Evolutionary conservation across 2,113 vertebrate species (phyloP).

Genomic region (Colius striatus): DNA sequence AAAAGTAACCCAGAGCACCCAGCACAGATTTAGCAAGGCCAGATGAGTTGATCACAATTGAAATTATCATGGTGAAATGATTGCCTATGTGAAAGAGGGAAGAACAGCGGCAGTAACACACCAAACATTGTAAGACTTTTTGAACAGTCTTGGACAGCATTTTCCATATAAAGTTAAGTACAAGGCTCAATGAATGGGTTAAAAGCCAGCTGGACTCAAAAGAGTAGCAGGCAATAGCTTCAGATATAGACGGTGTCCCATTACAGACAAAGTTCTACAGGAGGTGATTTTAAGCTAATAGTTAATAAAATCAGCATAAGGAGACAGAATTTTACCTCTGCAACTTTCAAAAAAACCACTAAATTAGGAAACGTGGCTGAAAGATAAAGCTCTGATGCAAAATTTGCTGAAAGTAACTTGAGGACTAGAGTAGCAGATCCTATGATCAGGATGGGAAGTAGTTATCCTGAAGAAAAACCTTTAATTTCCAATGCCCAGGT

Average conservation of each 20-base stretch:
- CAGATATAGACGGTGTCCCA: background rate
- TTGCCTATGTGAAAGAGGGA: background rate
- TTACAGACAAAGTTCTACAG: background rate
- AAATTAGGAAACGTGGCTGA: too few relatives aligned
- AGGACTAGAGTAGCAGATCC: too few relatives aligned
- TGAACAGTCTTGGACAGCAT: background rate
- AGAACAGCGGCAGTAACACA: background rate
- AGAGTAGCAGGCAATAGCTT: background rate
- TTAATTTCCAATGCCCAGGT: too few relatives aligned
- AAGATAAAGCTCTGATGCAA: too few relatives aligned
- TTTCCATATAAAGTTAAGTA: background rate
- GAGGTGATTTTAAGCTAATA: background rate
- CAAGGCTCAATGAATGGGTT: background rate
- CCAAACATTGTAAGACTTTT: background rate
- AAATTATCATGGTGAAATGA: fast-evolving
- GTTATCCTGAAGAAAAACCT: too few relatives aligned
- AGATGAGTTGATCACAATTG: background rate
- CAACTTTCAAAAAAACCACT: background rate
- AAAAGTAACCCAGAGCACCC: background rate
- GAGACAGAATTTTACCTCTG: background rate
- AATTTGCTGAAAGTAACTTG: too few relatives aligned
- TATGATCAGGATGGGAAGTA: too few relatives aligned
- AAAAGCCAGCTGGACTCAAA: background rate
- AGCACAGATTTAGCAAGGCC: background rate
- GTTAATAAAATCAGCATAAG: background rate